Percentiles rank a stretch among this genome's conserved stretches.
Evolutionary conservation across 2,888 invertebrate genomes (phyloP).

Genomic region (Glyphotaelius pellucidus): DNA sequence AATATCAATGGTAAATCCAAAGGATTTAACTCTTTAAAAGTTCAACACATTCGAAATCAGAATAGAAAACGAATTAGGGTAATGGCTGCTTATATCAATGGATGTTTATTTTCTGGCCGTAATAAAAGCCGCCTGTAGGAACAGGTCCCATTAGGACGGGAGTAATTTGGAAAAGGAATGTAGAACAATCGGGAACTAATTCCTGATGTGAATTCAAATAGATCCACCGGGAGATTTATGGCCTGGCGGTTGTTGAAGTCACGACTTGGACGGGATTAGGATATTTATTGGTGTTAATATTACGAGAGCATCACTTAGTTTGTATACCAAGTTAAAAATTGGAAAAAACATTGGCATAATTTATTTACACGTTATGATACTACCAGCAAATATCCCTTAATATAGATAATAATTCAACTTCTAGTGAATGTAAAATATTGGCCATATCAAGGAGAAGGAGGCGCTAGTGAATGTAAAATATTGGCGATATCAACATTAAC

Average conservation of each 20-base stretch:
- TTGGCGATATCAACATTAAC: too few species aligned
- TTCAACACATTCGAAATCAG: not conserved
- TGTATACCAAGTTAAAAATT: not conserved
- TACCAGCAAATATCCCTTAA: too few species aligned
- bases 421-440: too few species aligned
- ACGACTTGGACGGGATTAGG: not conserved
- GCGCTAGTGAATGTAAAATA: too few species aligned
- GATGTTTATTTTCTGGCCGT: not conserved
- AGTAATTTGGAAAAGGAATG: slow-evolving; percentile 8
- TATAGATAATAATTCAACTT: too few species aligned
- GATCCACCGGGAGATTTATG: slow-evolving; percentile 15
- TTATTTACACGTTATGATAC: too few species aligned
- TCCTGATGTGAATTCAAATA: slow-evolving; percentile 30
- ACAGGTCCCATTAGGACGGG: slow-evolving; percentile 16
- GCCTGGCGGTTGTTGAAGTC: not conserved
- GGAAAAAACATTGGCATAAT: not conserved
- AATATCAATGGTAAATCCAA: not conserved
- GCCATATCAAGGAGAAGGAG: too few species aligned
- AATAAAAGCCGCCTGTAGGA: not conserved
- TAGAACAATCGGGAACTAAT: slow-evolving; percentile 36
- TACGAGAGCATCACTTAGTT: not conserved
- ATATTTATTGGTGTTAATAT: not conserved
- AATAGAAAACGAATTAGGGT: slow-evolving; percentile 11
- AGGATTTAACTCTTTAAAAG: not conserved
- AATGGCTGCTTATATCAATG: not conserved